phyloP scores from a whole-genome alignment of 2,888 invertebrate species.

The Tethea ocularis region DNA sequence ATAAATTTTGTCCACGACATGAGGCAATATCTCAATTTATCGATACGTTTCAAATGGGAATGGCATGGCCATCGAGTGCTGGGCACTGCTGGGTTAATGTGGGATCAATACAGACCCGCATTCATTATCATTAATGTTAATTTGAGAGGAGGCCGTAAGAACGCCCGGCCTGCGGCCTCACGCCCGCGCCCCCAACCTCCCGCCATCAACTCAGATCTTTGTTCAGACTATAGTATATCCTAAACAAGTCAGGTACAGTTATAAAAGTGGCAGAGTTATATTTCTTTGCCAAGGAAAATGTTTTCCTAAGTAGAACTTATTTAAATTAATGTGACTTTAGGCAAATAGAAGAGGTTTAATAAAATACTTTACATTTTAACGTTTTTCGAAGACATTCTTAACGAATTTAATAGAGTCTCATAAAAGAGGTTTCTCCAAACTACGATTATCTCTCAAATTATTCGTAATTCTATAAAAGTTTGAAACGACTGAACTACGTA shows the following conservation, averaged over 20 bases:
- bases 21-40: conserved; percentile 37
- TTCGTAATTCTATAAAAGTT: no score
- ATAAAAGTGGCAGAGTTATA: no score
- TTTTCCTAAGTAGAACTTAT: no score
- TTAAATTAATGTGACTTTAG: no score
- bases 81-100: conserved; percentile 36
- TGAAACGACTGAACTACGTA: no score
- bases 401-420: no score
- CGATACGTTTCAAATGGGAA: conserved; percentile 27
- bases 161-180: conserved; percentile 9
- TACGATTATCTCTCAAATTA: no score
- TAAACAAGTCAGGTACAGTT: not conserved
- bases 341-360: no score
- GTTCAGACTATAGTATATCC: not conserved
- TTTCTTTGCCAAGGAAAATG: no score
- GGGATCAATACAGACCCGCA: conserved; percentile 50
- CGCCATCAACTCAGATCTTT: not conserved
- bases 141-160: conserved; percentile 31
- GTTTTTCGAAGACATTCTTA: no score
- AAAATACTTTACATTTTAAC: no score
- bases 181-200: not conserved
- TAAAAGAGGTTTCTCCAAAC: no score
- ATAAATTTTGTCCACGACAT: conserved; percentile 27
- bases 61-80: conserved; percentile 20
- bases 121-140: conserved; percentile 65